Evolutionary conservation across 35 echinoderm and acorn worm genomes (phyloP).

Genomic region (Patiria miniata): DNA sequence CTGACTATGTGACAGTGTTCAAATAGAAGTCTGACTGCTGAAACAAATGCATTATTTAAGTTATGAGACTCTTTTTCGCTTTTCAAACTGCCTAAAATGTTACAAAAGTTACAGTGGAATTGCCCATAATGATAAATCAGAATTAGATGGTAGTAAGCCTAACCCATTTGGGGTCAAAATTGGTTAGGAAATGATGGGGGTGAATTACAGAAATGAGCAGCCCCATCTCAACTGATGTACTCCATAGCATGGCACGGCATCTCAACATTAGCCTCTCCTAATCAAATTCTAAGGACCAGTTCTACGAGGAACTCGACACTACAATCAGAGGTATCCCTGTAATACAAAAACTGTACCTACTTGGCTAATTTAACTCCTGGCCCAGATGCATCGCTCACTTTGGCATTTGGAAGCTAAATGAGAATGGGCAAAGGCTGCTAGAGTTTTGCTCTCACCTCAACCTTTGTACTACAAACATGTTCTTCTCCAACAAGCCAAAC

Average conservation of each 20-base stretch:
- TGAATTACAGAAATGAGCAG: too few species aligned
- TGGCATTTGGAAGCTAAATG: conserved; percentile 12
- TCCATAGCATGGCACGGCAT: too few species aligned
- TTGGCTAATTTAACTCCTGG: conserved; percentile 21
- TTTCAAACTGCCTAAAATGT: conserved; percentile 38
- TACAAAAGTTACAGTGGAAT: too few species aligned
- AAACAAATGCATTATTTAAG: too few species aligned
- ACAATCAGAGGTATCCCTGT: conserved; percentile 10
- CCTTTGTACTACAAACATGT: conserved; percentile 37
- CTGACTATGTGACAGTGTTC: too few species aligned
- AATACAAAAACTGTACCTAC: conserved; percentile 20
- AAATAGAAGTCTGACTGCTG: conserved; percentile 75
- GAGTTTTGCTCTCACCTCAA: conserved; percentile 41
- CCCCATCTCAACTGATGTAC: too few species aligned
- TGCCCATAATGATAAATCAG: neutral
- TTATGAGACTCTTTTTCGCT: conserved; percentile 56
- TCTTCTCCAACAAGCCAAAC: neutral
- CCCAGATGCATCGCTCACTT: conserved; percentile 2
- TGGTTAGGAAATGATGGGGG: too few species aligned
- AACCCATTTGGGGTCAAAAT: conserved; percentile 51
- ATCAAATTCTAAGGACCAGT: conserved; percentile 36
- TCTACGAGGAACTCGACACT: conserved; percentile 36
- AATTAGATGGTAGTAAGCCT: conserved; percentile 52
- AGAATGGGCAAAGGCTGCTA: conserved; percentile 50
- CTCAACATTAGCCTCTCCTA: too few species aligned